These are phyloP conservation scores for Diarsia brunnea DNA, from an alignment of 2,888 invertebrate genomes.

Conservation along the genomic window DNA sequence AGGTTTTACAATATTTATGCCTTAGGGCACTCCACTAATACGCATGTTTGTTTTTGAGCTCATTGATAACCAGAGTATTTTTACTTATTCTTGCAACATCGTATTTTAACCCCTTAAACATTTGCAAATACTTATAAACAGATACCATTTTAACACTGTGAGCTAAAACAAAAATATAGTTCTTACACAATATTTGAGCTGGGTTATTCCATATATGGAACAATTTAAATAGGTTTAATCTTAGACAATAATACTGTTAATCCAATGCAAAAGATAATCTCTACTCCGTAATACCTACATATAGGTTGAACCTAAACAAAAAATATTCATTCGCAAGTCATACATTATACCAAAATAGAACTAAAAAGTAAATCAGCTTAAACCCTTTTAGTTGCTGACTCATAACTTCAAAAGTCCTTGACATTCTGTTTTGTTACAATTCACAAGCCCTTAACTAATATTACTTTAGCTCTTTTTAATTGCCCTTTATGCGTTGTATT, in stretches of 20 bases:
- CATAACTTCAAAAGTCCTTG: constrained; percentile 34
- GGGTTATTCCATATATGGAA: not conserved
- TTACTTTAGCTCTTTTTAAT: not conserved
- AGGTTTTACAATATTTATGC: too few relatives aligned
- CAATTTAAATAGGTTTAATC: not conserved
- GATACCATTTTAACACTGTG: not conserved
- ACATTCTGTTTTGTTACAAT: constrained; percentile 39
- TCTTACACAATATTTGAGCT: not conserved
- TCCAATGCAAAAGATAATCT: not conserved
- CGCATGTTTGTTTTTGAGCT: too few relatives aligned
- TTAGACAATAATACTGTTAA: not conserved
- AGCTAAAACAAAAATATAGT: not conserved
- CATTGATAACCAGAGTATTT: too few relatives aligned
- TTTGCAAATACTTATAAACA: not conserved
- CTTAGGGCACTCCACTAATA: too few relatives aligned
- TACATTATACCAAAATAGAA: constrained; percentile 24
- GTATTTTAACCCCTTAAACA: not conserved
- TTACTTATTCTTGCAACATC: not conserved
- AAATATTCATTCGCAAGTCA: not conserved
- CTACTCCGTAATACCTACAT: not conserved
- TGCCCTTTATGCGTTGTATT: not conserved
- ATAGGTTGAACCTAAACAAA: not conserved
- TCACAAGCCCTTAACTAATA: constrained; percentile 32
- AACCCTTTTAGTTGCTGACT: constrained; percentile 6
- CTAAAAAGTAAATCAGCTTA: constrained; percentile 8